Percentiles rank a stretch among this genome's conserved stretches.
Conservation (phyloP, 2,888 invertebrate species). For the Diabrotica balteata region DNA sequence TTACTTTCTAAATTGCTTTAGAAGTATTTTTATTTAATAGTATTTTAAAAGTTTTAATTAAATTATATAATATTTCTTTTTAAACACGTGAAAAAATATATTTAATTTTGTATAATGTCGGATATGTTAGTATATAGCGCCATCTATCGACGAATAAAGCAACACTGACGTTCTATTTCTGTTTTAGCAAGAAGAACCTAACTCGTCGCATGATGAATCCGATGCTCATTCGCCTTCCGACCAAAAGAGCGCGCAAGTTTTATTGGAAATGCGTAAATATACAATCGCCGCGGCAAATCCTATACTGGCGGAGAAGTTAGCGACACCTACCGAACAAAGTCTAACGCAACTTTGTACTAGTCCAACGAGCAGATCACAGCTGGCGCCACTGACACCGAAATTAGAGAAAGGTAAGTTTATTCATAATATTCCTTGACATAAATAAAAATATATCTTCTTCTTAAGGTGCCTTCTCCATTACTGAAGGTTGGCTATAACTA, state of each 20-base stretch:
- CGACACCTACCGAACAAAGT: conserved; percentile 63
- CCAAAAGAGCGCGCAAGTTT: conserved; percentile 54
- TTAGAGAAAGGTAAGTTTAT: conserved; percentile 58
- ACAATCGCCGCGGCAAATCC: conserved; percentile 89
- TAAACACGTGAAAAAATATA: too few species aligned
- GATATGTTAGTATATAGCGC: background rate
- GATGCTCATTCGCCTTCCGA: conserved; percentile 45
- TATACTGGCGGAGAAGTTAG: conserved; percentile 79
- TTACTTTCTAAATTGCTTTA: too few species aligned
- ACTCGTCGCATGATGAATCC: conserved; percentile 54
- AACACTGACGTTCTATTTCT: background rate
- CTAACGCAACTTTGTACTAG: conserved; percentile 39
- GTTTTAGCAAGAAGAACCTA: conserved; percentile 63
- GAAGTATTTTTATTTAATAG: too few species aligned
- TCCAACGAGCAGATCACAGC: conserved; percentile 44
- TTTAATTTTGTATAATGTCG: too few species aligned
- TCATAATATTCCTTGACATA: too few species aligned
- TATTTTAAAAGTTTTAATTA: too few species aligned
- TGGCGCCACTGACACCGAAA: conserved; percentile 59
- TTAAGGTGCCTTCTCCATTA: too few species aligned
- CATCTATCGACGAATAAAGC: conserved; percentile 13
- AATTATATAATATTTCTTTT: too few species aligned
- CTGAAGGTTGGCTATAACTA: too few species aligned
- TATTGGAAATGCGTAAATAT: conserved; percentile 61
- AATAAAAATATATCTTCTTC: too few species aligned